Conservation (phyloP, 1,140 invertebrate species). For the Bicyclus anynana region DNA sequence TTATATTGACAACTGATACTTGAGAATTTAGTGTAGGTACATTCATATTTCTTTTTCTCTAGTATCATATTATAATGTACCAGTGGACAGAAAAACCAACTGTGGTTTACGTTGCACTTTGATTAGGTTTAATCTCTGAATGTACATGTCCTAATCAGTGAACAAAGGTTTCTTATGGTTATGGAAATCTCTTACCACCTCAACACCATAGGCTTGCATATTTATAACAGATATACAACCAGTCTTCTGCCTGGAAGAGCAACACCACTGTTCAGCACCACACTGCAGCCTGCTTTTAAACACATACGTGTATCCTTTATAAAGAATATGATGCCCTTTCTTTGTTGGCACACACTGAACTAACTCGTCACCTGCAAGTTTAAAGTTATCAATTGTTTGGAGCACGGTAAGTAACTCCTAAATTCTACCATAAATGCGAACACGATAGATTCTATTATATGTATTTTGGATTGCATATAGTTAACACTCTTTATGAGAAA, state of each 20-base stretch:
- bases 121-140: no score
- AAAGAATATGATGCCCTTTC: constrained; percentile 65
- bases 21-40: no score
- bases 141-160: constrained; percentile 39
- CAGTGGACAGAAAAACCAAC: no score
- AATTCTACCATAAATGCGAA: neutral
- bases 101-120: no score
- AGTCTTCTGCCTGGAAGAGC: constrained; percentile 65
- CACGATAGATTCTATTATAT: no score
- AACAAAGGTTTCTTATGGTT: constrained; percentile 73
- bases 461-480: no score
- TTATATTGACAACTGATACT: no score
- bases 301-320: constrained; percentile 66
- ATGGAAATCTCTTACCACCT: constrained; percentile 67
- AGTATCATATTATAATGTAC: no score
- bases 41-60: no score
- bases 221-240: constrained; percentile 70
- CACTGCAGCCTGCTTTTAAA: constrained; percentile 66
- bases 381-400: constrained; percentile 24
- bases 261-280: constrained; percentile 67
- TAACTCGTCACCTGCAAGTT: constrained; percentile 61
- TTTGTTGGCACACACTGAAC: constrained; percentile 67
- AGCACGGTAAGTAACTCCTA: neutral
- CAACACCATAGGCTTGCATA: constrained; percentile 62
- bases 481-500: no score